Evolutionary conservation across 2,888 invertebrate genomes (phyloP).

Genomic region (Lathronympha strigana): DNA sequence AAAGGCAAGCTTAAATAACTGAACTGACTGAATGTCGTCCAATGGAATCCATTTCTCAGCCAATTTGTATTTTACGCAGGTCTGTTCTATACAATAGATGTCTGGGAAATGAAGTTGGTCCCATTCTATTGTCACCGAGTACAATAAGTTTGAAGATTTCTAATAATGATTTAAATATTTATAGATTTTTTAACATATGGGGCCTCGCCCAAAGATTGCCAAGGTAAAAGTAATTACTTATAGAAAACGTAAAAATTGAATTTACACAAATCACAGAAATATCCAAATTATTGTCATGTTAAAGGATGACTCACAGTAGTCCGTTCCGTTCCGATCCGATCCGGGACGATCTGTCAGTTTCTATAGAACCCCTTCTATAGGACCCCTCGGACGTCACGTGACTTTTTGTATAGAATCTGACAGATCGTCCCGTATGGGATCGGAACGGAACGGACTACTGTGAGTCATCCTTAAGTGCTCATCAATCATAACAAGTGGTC

Average conservation of each 20-base stretch:
- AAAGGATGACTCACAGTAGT: too few species aligned
- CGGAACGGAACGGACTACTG: too few species aligned
- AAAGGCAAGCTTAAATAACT: slow-evolving; percentile 18
- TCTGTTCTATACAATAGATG: slow-evolving; percentile 30
- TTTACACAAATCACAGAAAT: not conserved
- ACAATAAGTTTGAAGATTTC: slow-evolving; percentile 29
- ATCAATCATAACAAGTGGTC: too few species aligned
- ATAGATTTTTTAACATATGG: slow-evolving; percentile 19
- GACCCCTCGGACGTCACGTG: too few species aligned
- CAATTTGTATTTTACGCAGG: slow-evolving; percentile 33
- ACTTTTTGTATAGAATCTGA: too few species aligned
- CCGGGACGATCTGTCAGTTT: too few species aligned
- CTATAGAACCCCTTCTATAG: too few species aligned
- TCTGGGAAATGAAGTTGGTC: slow-evolving; percentile 33
- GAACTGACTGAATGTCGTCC: slow-evolving; percentile 12
- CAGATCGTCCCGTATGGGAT: too few species aligned
- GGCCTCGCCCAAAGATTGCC: too few species aligned
- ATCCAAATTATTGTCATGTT: slow-evolving; percentile 21
- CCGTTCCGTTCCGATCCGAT: too few species aligned
- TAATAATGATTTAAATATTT: slow-evolving; percentile 27
- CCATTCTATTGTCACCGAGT: slow-evolving; percentile 32
- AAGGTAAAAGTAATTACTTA: too few species aligned
- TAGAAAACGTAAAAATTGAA: too few species aligned
- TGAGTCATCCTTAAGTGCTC: slow-evolving; percentile 6
- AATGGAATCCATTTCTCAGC: slow-evolving; percentile 32